These are phyloP conservation scores for Ochotona curzoniae DNA, from an alignment of 2,113 vertebrate species.

Conservation along the genomic window DNA sequence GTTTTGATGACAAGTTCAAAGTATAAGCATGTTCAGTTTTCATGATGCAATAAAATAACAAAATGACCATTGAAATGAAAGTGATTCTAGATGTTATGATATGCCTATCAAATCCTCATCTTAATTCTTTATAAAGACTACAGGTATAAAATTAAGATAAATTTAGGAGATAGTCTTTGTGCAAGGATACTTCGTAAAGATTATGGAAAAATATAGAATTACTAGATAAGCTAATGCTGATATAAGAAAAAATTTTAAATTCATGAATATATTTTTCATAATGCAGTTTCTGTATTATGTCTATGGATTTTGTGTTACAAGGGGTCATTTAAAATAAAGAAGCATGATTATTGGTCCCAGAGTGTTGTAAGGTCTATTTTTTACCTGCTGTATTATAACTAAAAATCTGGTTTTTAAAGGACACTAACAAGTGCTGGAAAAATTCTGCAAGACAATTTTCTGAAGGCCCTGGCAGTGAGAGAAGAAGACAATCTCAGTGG, in stretches of 20 bases:
- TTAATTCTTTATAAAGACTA: not conserved
- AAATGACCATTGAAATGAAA: not conserved
- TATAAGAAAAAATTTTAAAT: no score
- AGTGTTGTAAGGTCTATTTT: not conserved
- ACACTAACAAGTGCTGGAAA: slow-evolving; percentile 88
- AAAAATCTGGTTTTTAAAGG: slow-evolving; percentile 86
- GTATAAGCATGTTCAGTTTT: slow-evolving; percentile 7
- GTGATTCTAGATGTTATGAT: not conserved
- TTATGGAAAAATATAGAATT: no score
- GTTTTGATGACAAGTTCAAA: not conserved
- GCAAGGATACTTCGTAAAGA: no score
- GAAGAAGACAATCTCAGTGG: slow-evolving; percentile 90
- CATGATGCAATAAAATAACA: not conserved
- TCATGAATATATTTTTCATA: no score
- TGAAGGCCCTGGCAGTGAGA: slow-evolving; percentile 88
- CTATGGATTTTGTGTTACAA: not conserved
- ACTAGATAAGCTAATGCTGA: no score
- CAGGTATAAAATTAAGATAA: not conserved
- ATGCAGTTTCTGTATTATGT: not conserved
- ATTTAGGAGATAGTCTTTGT: not conserved
- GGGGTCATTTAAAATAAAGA: not conserved
- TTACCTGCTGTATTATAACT: slow-evolving; percentile 48
- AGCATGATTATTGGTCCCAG: not conserved
- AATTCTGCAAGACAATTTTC: slow-evolving; percentile 89
- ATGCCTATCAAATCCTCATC: not conserved